Conservation (phyloP, 2,797 vertebrate genomes). For the Chloroceryle inda region DNA sequence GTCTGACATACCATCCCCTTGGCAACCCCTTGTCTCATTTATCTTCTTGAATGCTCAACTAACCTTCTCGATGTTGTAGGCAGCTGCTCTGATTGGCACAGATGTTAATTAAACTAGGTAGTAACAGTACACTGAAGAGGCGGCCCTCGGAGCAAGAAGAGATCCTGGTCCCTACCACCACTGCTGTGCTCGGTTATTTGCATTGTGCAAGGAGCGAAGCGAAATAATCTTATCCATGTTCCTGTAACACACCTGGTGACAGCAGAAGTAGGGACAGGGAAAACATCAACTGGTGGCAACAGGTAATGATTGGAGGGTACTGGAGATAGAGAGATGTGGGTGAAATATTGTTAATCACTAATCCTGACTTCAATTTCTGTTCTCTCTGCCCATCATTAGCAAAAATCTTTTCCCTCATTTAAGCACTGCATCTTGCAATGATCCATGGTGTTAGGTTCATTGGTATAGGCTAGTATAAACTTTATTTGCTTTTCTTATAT, state of each 20-base stretch:
- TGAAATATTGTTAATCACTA: not conserved
- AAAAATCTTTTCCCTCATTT: not conserved
- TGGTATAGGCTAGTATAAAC: not conserved
- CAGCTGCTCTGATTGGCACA: slow-evolving; percentile 74
- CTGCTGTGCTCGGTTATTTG: not conserved
- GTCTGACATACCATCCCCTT: slow-evolving; percentile 61
- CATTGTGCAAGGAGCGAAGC: not conserved
- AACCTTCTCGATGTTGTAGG: slow-evolving; percentile 57
- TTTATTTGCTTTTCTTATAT: not conserved
- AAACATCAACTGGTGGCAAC: not conserved
- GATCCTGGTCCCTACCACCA: not conserved
- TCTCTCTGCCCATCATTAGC: not conserved
- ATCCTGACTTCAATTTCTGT: not conserved
- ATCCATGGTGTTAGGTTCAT: not conserved
- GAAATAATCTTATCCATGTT: not conserved
- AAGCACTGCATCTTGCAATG: not conserved
- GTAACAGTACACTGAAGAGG: slow-evolving; percentile 27
- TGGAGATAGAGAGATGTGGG: rapidly evolving
- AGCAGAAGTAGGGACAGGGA: not conserved
- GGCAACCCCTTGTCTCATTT: slow-evolving; percentile 70
- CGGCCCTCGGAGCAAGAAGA: not conserved
- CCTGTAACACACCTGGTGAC: not conserved
- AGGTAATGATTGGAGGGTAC: not conserved
- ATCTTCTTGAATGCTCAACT: slow-evolving; percentile 64
- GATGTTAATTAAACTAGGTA: slow-evolving; percentile 74